Evolutionary conservation across 2,113 vertebrate genomes (phyloP), one percentile per base, ranked within the genome.

Genomic region (Elgaria multicarinata): DNA sequence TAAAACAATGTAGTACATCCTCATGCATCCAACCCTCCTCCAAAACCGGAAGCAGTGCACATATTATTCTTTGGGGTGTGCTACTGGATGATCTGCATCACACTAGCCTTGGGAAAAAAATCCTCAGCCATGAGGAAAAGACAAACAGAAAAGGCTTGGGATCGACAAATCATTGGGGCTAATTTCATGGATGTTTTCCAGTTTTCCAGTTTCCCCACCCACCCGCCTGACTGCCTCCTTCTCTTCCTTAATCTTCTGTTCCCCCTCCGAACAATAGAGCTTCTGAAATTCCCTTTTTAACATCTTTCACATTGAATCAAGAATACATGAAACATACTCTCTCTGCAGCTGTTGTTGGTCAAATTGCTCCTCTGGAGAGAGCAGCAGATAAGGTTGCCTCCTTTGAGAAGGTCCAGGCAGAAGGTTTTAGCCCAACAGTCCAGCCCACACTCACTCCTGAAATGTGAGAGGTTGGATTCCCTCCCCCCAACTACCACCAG

Each of bases 281-380:
- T 99, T 97, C 98, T 98, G 98, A 98, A 98, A 98, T 97, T 98
- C 97, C 98, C 98, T 99, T 98, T 96, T 98, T 97, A 98, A 97
- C 96, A 94, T 99, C 98, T 98, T 98, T 99, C 98, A 98, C 96
- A 98, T 98, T 96, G 96, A 98, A 99, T 98, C 98, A 99, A 97
- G 97, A 95, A 94, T 98, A 98, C 97, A 96, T 95, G 98, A 97
- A 98, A 97, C 98, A 98, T 98, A 96, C 98, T 97, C 96, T 97
- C 96, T 93, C 92, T 97, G 97, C 98, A 98, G 98, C 97, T 98
- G 98, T 97, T 98, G 97, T 94, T 97, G 97, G 97, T 96, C 90
- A 97, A 98, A 98, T 97, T 98, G 95, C 95, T 96, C 95, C 97
- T 97, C 97, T 97, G 96, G 96, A 96, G 97, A 95, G 97, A 97